These are phyloP conservation scores for Drosophila parvula DNA, from an alignment of 1,140 invertebrate genomes.

Conservation along the genomic window DNA sequence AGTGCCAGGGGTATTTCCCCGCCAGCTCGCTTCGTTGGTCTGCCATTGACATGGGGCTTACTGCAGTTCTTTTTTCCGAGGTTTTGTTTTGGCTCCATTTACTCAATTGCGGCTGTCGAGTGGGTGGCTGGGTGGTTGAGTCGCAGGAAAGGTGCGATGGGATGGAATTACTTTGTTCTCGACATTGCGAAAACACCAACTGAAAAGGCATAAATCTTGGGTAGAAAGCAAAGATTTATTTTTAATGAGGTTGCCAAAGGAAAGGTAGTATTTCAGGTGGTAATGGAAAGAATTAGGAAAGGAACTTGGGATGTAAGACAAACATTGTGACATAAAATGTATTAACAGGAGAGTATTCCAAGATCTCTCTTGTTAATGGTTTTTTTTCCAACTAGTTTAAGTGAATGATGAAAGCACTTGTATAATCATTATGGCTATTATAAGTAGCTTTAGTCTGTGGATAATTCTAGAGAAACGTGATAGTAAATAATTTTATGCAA, in stretches of 20 bases:
- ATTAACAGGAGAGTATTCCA: too few species aligned
- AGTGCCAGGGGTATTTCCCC: constrained; percentile 6
- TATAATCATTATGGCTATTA: not conserved
- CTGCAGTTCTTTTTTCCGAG: constrained; percentile 25
- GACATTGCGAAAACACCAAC: constrained; percentile 15
- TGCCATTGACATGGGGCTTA: constrained; percentile 36
- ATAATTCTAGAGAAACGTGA: not conserved
- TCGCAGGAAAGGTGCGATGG: constrained; percentile 12
- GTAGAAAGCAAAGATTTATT: not conserved
- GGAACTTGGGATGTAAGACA: not conserved
- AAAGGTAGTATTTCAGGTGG: constrained; percentile 5
- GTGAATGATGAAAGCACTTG: not conserved
- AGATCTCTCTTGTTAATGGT: not conserved
- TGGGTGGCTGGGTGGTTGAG: constrained; percentile 15
- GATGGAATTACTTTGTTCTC: constrained; percentile 23
- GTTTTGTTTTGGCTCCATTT: constrained; percentile 43
- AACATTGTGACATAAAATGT: too few species aligned
- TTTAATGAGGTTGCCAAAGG: constrained; percentile 19
- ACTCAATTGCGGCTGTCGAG: constrained; percentile 33
- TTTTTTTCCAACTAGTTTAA: not conserved
- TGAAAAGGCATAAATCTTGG: constrained; percentile 12
- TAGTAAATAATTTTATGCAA: not conserved
- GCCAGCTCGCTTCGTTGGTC: constrained; percentile 21
- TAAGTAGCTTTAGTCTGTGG: not conserved
- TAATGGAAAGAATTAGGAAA: not conserved